Conservation (phyloP, 2,113 vertebrate genomes). For the Anoplopoma fimbria region DNA sequence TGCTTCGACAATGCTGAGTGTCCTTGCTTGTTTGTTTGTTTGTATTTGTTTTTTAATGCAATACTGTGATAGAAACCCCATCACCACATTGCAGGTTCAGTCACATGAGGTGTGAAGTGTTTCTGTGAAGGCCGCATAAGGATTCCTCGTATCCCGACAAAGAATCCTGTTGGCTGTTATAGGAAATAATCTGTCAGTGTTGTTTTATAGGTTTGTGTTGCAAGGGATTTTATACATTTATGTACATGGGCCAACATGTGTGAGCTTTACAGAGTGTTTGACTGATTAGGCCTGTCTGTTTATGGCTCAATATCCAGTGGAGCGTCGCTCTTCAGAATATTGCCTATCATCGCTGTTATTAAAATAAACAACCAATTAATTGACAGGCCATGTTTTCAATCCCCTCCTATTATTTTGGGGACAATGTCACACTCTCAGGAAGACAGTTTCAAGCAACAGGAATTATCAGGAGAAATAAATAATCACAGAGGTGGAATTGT, state of each 20-base stretch:
- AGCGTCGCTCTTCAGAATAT: conserved; percentile 65
- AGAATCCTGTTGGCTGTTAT: conserved; percentile 7
- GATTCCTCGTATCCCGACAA: background rate
- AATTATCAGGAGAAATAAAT: conserved; percentile 54
- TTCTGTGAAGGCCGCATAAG: conserved; percentile 15
- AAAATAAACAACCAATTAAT: conserved; percentile 81
- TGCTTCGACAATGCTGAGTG: background rate
- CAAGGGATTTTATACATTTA: conserved; percentile 8
- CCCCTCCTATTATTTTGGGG: conserved; percentile 63
- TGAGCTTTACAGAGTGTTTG: conserved; percentile 15
- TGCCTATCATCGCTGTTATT: conserved; percentile 70
- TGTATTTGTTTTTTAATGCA: conserved; percentile 34
- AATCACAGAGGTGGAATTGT: conserved; percentile 63
- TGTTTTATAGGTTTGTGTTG: conserved; percentile 16
- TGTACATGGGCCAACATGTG: conserved; percentile 10
- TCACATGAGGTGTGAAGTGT: conserved; percentile 36
- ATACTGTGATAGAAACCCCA: conserved; percentile 7
- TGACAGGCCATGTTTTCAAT: conserved; percentile 71
- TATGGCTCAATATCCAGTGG: conserved; percentile 53
- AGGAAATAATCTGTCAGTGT: conserved; percentile 17
- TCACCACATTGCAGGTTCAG: conserved; percentile 22
- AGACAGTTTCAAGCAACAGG: conserved; percentile 53
- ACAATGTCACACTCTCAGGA: conserved; percentile 54
- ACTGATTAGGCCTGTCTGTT: conserved; percentile 44
- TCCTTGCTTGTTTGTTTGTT: conserved; percentile 37